Evolutionary conservation across 2,888 invertebrate genomes (phyloP).

Genomic region (Stenoptilia bipunctidactyla): DNA sequence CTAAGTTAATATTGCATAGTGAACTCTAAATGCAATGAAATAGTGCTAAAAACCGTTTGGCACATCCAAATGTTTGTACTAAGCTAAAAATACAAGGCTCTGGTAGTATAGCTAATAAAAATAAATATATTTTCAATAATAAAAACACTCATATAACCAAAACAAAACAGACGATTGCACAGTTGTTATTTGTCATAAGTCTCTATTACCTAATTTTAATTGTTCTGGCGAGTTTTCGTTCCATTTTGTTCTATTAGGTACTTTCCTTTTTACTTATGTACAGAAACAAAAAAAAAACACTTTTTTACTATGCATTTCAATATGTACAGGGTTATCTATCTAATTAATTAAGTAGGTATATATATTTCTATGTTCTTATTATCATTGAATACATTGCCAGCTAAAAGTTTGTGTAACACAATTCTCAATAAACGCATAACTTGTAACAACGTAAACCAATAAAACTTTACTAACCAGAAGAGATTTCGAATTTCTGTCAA

Average conservation of each 20-base stretch:
- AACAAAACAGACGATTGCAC: slow-evolving; percentile 56
- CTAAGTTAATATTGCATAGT: slow-evolving; percentile 29
- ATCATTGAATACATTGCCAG: slow-evolving; percentile 18
- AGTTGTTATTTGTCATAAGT: slow-evolving; percentile 39
- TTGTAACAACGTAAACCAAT: slow-evolving; percentile 17
- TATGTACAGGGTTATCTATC: slow-evolving; percentile 65
- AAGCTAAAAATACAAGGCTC: slow-evolving; percentile 56
- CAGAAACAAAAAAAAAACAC: slow-evolving; percentile 49
- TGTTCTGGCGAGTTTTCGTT: slow-evolving; percentile 68
- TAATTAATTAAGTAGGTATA: slow-evolving; percentile 27
- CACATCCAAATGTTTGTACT: slow-evolving; percentile 63
- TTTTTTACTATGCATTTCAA: slow-evolving; percentile 39
- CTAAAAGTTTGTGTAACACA: slow-evolving; percentile 29
- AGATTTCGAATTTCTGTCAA: slow-evolving; percentile 37
- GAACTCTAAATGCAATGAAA: slow-evolving; percentile 52
- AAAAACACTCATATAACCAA: slow-evolving; percentile 43
- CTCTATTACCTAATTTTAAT: slow-evolving; percentile 48
- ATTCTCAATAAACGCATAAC: slow-evolving; percentile 22
- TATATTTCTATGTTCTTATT: slow-evolving; percentile 28
- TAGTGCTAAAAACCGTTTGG: slow-evolving; percentile 58
- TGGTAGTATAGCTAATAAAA: slow-evolving; percentile 50
- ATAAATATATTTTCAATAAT: slow-evolving; percentile 42
- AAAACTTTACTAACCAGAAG: slow-evolving; percentile 55
- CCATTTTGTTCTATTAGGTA: slow-evolving; percentile 54
- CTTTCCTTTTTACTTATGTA: slow-evolving; percentile 41